These are phyloP conservation scores for Drosophila macrothrix DNA, from an alignment of 2,888 invertebrate genomes.

Conservation along the genomic window DNA sequence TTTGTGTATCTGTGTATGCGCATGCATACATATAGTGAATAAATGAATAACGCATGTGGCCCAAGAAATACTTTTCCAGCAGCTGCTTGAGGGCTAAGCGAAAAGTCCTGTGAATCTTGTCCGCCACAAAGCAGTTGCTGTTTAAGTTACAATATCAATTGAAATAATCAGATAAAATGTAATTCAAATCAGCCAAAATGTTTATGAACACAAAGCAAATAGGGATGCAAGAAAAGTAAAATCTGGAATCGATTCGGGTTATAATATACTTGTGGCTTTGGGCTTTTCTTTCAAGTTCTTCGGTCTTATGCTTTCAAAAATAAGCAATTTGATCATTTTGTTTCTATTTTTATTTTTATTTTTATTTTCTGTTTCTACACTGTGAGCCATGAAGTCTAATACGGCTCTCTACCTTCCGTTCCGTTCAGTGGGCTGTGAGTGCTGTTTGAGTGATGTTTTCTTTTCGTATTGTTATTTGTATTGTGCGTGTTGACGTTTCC, in stretches of 20 bases:
- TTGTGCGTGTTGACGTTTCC: neutral
- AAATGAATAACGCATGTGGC: slow-evolving; percentile 55
- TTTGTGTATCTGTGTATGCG: slow-evolving; percentile 11
- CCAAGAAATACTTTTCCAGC: slow-evolving; percentile 32
- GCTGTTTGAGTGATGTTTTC: neutral
- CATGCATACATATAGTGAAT: slow-evolving; percentile 29
- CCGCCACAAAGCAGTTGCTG: neutral
- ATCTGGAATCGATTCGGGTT: neutral
- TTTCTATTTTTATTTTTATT: neutral
- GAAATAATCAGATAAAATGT: neutral
- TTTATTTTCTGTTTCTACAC: neutral
- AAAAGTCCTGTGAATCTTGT: slow-evolving; percentile 20
- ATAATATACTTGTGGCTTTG: neutral
- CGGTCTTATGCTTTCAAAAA: neutral
- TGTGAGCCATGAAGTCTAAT: neutral
- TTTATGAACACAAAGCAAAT: neutral
- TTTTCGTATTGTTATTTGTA: neutral
- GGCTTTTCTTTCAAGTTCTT: neutral
- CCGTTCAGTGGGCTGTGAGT: neutral
- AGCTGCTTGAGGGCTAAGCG: slow-evolving; percentile 45
- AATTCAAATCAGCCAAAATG: neutral
- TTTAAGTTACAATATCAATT: neutral
- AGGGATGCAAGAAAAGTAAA: neutral
- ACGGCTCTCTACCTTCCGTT: neutral
- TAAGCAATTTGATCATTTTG: neutral